phyloP scores from a whole-genome alignment of 2,113 vertebrate species.

The Cyanoderma ruficeps region DNA sequence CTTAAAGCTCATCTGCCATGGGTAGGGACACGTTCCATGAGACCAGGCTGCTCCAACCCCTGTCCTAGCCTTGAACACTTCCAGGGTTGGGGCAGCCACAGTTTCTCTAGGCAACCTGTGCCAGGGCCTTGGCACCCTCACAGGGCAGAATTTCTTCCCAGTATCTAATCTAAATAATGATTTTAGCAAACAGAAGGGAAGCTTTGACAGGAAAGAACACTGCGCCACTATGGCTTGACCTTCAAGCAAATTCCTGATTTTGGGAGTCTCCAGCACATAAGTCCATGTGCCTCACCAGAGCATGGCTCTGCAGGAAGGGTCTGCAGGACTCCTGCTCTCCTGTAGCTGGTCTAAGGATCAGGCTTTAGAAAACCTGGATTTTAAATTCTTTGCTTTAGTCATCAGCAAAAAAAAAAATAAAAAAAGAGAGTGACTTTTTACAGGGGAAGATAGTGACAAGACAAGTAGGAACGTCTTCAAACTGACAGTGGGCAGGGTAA shows the following conservation, averaged over 20 bases:
- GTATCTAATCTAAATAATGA: background rate
- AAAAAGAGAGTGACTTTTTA: background rate
- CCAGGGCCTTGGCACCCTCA: background rate
- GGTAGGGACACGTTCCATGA: background rate
- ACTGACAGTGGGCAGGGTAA: background rate
- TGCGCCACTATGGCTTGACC: background rate
- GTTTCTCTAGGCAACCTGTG: background rate
- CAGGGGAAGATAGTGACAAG: background rate
- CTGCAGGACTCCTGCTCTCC: background rate
- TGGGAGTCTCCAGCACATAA: background rate
- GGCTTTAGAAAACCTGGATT: background rate
- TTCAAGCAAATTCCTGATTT: background rate
- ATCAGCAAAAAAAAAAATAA: background rate
- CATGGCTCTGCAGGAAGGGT: background rate
- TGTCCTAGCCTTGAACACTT: background rate
- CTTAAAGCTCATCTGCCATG: background rate
- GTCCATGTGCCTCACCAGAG: background rate
- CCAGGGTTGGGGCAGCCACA: background rate
- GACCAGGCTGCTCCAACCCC: background rate
- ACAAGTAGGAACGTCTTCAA: background rate
- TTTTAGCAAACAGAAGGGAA: background rate
- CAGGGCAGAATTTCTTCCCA: background rate
- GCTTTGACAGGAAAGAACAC: background rate
- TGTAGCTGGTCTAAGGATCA: background rate
- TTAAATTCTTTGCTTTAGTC: background rate